Percentiles rank a stretch among this genome's conserved stretches.
These are phyloP conservation scores for Zaprionus tsacasi DNA, from an alignment of 1,140 invertebrate genomes.

Conservation along the genomic window DNA sequence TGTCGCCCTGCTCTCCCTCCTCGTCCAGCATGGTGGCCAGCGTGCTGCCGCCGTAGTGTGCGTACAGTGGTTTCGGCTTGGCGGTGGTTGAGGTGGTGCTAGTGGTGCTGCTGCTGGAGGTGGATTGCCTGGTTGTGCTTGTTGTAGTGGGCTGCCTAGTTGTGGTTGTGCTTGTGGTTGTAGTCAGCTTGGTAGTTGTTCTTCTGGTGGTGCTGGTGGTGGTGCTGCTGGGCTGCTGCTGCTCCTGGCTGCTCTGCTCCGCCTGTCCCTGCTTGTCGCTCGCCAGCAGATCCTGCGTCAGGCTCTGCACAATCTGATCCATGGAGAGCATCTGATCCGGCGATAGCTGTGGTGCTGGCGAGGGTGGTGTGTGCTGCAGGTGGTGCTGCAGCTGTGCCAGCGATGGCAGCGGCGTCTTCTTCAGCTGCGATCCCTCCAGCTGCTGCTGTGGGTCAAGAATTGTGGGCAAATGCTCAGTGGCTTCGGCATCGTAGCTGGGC, in stretches of 20 bases:
- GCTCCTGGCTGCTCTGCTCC: constrained; percentile 62
- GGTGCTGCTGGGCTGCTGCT: constrained; percentile 40
- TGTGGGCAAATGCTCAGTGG: constrained; percentile 31
- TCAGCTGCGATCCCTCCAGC: constrained; percentile 29
- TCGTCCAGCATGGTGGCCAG: constrained; percentile 70
- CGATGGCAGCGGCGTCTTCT: constrained; percentile 61
- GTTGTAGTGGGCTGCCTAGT: constrained; percentile 7
- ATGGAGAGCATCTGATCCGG: constrained; percentile 68
- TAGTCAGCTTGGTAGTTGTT: neutral
- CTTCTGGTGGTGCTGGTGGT: neutral
- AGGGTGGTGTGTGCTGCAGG: constrained; percentile 55
- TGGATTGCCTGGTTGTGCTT: constrained; percentile 20
- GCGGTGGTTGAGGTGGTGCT: constrained; percentile 1
- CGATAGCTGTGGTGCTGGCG: constrained; percentile 58
- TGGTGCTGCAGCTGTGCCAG: constrained; percentile 64
- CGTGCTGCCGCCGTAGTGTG: constrained; percentile 69
- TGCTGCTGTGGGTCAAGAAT: constrained; percentile 1
- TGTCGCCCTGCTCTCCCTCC: constrained; percentile 37
- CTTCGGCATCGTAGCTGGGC: constrained; percentile 57
- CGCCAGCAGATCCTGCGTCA: constrained; percentile 55
- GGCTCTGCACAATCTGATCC: constrained; percentile 73
- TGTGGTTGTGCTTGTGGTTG: constrained; percentile 2
- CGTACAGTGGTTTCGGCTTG: constrained; percentile 40
- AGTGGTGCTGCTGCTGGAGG: neutral
- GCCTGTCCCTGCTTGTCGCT: constrained; percentile 37